These are phyloP conservation scores for Caenorhabditis parvicauda DNA, from an alignment of 2,888 invertebrate species.

Conservation along the genomic window DNA sequence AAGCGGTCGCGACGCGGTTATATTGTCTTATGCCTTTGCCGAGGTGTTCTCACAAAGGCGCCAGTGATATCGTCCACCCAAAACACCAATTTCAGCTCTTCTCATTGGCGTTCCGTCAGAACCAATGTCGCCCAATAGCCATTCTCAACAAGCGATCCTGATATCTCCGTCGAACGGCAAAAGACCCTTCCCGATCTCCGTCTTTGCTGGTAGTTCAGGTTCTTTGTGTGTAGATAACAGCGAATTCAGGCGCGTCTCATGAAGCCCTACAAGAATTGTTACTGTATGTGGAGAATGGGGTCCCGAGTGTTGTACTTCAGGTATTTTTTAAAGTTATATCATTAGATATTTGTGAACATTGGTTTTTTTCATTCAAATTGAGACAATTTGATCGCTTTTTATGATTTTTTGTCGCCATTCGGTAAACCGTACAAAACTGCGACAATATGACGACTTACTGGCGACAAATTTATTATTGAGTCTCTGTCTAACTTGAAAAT, in stretches of 20 bases:
- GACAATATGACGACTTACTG: too few relatives aligned
- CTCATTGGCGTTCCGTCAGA: constrained; percentile 57
- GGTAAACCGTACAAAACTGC: too few relatives aligned
- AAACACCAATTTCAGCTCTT: constrained; percentile 33
- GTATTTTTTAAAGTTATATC: too few relatives aligned
- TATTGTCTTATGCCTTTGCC: too few relatives aligned
- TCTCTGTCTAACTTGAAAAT: too few relatives aligned
- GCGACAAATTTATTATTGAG: too few relatives aligned
- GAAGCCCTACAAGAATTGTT: constrained; percentile 47
- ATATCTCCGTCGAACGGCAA: constrained; percentile 45
- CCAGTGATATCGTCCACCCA: too few relatives aligned
- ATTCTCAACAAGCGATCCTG: constrained; percentile 27
- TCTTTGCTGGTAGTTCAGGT: constrained; percentile 45
- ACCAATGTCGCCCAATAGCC: constrained; percentile 31
- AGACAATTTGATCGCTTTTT: neutral
- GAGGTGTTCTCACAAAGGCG: too few relatives aligned
- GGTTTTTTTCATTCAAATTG: neutral
- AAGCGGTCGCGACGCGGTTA: too few relatives aligned
- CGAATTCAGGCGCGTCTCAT: constrained; percentile 46
- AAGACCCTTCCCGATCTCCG: constrained; percentile 47
- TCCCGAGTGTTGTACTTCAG: constrained; percentile 52
- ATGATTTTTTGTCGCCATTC: too few relatives aligned
- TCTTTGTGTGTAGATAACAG: neutral
- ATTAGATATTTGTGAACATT: neutral
- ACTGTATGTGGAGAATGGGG: constrained; percentile 50